Conservation (phyloP, 1,140 invertebrate species). For the Heliothis subflexa region DNA sequence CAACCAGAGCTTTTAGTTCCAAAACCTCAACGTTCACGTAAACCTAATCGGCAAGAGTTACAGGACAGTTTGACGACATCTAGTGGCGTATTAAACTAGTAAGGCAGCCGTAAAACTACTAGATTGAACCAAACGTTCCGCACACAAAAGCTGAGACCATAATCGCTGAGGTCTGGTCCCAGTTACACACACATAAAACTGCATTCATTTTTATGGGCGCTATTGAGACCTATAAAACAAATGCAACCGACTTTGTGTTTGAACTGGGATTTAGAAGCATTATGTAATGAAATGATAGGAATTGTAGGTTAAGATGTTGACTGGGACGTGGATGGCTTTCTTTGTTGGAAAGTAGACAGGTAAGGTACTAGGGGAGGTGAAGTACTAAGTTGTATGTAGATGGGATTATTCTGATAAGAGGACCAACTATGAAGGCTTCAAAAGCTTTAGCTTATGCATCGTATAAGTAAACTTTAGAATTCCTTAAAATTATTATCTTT, state of each 20-base stretch:
- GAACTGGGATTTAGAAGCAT: background rate
- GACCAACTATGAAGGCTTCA: too few relatives aligned
- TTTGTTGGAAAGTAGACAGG: too few relatives aligned
- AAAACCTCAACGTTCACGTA: background rate
- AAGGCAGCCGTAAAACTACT: slow-evolving; percentile 39
- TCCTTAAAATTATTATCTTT: too few relatives aligned
- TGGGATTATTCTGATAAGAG: too few relatives aligned
- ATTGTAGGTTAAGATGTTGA: background rate
- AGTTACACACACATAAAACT: slow-evolving; percentile 29
- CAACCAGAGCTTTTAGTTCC: background rate
- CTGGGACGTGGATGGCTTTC: background rate
- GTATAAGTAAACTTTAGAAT: too few relatives aligned
- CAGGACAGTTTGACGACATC: slow-evolving; percentile 27
- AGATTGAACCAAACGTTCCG: slow-evolving; percentile 46
- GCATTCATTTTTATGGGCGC: slow-evolving; percentile 15
- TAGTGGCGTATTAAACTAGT: slow-evolving; percentile 35
- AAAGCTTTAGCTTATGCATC: too few relatives aligned
- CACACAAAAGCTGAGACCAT: slow-evolving; percentile 40
- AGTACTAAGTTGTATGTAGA: too few relatives aligned
- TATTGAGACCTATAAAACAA: slow-evolving; percentile 17
- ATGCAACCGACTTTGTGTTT: slow-evolving; percentile 8
- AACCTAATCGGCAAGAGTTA: slow-evolving; percentile 23
- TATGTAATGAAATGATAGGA: background rate
- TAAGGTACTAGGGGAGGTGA: too few relatives aligned
- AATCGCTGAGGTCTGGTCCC: slow-evolving; percentile 23